phyloP scores from a whole-genome alignment of 2,888 invertebrate genomes.

The Dryocosmus kuriphilus region DNA sequence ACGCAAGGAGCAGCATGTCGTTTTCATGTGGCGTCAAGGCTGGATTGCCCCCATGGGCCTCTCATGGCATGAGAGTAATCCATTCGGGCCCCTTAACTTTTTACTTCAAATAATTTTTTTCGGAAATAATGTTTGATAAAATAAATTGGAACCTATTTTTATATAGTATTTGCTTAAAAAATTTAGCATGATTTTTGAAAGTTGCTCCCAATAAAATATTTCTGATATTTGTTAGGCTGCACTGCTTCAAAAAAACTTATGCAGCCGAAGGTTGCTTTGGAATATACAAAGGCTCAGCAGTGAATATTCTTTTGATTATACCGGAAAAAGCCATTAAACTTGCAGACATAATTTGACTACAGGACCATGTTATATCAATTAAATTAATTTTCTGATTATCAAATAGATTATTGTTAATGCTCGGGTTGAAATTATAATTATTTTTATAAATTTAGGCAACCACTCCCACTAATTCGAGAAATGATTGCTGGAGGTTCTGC shows the following conservation, averaged over 20 bases:
- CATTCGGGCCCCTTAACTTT: too few species aligned
- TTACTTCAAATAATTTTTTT: not conserved
- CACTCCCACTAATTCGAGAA: constrained; percentile 88
- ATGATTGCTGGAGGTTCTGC: constrained; percentile 97
- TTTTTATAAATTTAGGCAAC: constrained; percentile 67
- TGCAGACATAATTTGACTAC: constrained; percentile 90
- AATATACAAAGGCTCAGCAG: constrained; percentile 99
- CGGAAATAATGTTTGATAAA: not conserved
- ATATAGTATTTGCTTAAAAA: too few species aligned
- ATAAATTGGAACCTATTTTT: too few species aligned
- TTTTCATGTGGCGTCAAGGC: too few species aligned
- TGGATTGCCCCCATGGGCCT: too few species aligned
- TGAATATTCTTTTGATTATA: constrained; percentile 97
- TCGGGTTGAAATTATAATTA: not conserved
- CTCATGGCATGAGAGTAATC: too few species aligned
- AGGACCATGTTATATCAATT: constrained; percentile 84
- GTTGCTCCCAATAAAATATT: not conserved
- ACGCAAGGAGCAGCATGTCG: too few species aligned
- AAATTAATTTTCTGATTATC: constrained; percentile 60
- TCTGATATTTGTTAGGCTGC: constrained; percentile 83
- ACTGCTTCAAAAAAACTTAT: constrained; percentile 97
- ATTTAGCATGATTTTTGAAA: not conserved
- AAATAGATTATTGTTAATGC: constrained; percentile 12
- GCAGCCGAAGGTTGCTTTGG: constrained; percentile 96
- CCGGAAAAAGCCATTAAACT: constrained; percentile 99